phyloP scores from a whole-genome alignment of 1,140 invertebrate genomes.

The Onthophagus taurus region DNA sequence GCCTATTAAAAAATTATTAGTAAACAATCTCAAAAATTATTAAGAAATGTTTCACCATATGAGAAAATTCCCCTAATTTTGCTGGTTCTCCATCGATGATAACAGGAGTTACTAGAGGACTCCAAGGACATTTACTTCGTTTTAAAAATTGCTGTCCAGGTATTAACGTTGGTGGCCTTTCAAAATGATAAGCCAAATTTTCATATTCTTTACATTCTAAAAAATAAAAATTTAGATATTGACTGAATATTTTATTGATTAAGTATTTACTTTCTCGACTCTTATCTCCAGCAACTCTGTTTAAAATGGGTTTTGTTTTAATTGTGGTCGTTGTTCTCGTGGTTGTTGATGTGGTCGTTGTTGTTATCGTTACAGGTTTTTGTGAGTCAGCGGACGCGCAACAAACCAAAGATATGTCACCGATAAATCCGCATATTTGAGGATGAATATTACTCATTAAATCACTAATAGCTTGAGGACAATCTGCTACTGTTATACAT shows the following conservation, averaged over 20 bases:
- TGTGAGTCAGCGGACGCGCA: neutral
- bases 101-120: neutral
- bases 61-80: neutral
- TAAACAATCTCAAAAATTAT: too few relatives aligned
- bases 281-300: too few relatives aligned
- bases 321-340: too few relatives aligned
- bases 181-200: too few relatives aligned
- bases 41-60: neutral
- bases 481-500: neutral
- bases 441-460: neutral
- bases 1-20: slow-evolving; percentile 19
- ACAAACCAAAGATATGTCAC: neutral
- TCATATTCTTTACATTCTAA: slow-evolving; percentile 1
- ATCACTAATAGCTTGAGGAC: neutral
- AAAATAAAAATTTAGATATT: neutral
- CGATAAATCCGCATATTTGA: neutral
- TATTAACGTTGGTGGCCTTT: too few relatives aligned
- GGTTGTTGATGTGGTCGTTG: too few relatives aligned
- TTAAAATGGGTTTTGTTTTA: too few relatives aligned
- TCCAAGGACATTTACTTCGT: slow-evolving; percentile 1
- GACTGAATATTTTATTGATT: neutral
- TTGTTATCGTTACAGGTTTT: neutral
- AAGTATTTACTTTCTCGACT: slow-evolving; percentile 1
- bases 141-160: neutral
- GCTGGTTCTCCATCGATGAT: neutral